A percentile compares a stretch with the other conserved stretches of the same genome.
Evolutionary conservation across 2,888 invertebrate genomes (phyloP).

Genomic region (Sceliomorpha sp.): DNA sequence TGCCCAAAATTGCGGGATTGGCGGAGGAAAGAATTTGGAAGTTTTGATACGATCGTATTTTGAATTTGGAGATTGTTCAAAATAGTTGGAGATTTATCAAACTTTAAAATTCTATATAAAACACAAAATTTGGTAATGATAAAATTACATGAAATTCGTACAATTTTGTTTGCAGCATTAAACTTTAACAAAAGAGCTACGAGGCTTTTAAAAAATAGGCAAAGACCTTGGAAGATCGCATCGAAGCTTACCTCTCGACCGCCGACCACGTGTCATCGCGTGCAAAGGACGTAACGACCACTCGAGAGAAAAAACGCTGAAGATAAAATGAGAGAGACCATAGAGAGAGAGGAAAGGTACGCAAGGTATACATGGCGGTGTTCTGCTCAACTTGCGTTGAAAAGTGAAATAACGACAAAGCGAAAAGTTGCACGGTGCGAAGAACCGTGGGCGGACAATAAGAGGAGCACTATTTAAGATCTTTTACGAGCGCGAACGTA

Average conservation of each 20-base stretch:
- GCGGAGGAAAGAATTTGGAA: no score
- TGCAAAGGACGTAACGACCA: constrained; percentile 30
- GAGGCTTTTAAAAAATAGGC: no score
- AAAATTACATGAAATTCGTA: no score
- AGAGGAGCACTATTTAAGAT: constrained; percentile 49
- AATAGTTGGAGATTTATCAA: no score
- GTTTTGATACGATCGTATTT: no score
- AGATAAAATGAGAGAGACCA: constrained; percentile 8
- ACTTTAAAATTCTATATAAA: no score
- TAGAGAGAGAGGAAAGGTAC: neutral
- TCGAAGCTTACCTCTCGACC: constrained; percentile 27
- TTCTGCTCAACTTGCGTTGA: constrained; percentile 1
- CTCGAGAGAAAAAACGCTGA: neutral
- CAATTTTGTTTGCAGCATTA: no score
- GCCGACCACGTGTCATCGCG: constrained; percentile 42
- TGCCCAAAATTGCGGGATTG: no score
- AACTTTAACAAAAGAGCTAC: no score
- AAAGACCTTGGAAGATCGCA: constrained; percentile 32
- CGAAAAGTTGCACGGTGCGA: constrained; percentile 7
- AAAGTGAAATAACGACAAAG: constrained; percentile 4
- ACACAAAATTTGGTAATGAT: no score
- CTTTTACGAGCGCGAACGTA: constrained; percentile 36
- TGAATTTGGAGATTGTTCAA: no score
- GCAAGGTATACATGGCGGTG: neutral
- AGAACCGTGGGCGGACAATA: constrained; percentile 41